Conservation (phyloP, 2,888 invertebrate species). For the Drosophila gaucha region DNA sequence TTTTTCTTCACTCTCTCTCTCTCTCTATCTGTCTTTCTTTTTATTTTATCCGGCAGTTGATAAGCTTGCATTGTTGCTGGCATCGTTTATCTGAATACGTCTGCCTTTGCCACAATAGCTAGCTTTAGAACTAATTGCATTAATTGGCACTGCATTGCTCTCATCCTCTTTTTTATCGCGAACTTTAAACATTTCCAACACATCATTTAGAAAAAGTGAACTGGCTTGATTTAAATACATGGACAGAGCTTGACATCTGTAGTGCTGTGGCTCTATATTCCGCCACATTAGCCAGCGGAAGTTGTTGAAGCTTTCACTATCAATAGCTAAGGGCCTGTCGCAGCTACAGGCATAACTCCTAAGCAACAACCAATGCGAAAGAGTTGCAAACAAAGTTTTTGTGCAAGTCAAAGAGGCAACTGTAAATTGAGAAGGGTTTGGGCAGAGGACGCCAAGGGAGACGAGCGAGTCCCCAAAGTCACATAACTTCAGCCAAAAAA, state of each 20-base stretch:
- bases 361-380: constrained; percentile 28
- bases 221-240: constrained; percentile 39
- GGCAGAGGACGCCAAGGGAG: constrained; percentile 12
- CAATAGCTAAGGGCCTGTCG: constrained; percentile 58
- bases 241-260: background rate
- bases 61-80: too few species aligned
- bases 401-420: constrained; percentile 69
- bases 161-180: constrained; percentile 5
- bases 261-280: constrained; percentile 36
- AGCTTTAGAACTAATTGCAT: constrained; percentile 58
- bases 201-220: constrained; percentile 2
- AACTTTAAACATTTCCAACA: too few species aligned
- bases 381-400: constrained; percentile 73
- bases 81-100: constrained; percentile 13
- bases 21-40: too few species aligned
- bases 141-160: constrained; percentile 38
- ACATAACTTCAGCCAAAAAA: constrained; percentile 67
- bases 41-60: too few species aligned
- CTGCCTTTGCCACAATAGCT: constrained; percentile 8
- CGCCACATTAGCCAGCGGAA: constrained; percentile 74
- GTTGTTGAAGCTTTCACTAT: constrained; percentile 67
- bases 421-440: too few species aligned
- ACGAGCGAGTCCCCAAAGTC: constrained; percentile 74
- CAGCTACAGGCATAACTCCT: constrained; percentile 60
- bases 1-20: too few species aligned